These are phyloP conservation scores for Calypte anna DNA, from an alignment of 2,113 vertebrate species.

Conservation along the genomic window DNA sequence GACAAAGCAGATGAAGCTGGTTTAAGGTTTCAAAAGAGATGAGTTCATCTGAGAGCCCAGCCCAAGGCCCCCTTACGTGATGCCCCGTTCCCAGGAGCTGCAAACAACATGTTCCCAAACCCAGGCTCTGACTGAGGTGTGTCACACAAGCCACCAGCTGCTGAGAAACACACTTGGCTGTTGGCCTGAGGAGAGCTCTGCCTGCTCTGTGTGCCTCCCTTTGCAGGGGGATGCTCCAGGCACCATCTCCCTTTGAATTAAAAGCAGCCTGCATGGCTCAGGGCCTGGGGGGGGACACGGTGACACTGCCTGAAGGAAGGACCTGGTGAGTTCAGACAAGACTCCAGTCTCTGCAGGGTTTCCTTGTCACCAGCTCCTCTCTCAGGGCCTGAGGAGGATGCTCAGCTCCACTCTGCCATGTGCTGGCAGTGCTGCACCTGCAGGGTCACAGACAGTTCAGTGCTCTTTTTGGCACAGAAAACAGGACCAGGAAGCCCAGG, in stretches of 20 bases:
- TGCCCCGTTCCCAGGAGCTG: neutral
- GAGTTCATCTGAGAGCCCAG: slow-evolving; percentile 29
- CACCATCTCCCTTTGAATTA: too few species aligned
- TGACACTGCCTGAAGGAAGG: neutral
- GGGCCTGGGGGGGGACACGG: neutral
- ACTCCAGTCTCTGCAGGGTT: neutral
- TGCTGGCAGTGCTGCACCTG: neutral
- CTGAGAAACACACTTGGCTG: neutral
- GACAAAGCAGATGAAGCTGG: neutral
- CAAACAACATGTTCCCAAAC: neutral
- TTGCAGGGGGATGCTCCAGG: neutral
- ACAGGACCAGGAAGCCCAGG: neutral
- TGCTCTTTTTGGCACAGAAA: neutral
- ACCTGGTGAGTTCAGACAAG: neutral
- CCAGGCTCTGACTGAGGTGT: neutral
- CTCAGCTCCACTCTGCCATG: neutral
- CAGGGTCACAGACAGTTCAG: neutral
- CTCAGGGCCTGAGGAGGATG: neutral
- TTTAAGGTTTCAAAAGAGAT: slow-evolving; percentile 41
- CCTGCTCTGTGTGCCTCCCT: rapidly evolving
- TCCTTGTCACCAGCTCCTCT: neutral
- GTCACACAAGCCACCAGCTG: neutral
- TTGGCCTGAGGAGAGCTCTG: neutral
- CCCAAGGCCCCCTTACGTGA: neutral
- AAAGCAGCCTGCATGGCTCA: rapidly evolving